Evolutionary conservation across 2,888 invertebrate species (phyloP).

Genomic region (Tineola bisselliella): DNA sequence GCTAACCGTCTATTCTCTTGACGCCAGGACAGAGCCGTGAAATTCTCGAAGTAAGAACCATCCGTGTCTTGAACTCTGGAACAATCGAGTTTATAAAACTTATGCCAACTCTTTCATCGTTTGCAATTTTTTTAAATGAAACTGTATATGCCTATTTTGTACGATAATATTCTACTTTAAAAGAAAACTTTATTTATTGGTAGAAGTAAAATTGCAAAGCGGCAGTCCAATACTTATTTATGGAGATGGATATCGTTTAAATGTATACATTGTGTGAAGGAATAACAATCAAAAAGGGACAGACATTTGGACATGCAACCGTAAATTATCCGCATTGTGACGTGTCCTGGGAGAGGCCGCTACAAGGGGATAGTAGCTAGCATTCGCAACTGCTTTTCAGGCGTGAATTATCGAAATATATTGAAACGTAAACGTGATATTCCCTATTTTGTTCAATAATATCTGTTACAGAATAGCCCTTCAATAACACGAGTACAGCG

Average conservation of each 20-base stretch:
- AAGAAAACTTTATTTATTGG: no score
- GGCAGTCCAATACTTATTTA: not conserved
- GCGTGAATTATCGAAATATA: no score
- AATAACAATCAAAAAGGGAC: not conserved
- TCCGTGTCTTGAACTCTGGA: slow-evolving; percentile 92
- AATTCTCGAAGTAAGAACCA: slow-evolving; percentile 93
- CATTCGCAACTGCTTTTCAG: not conserved
- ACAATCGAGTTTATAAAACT: not conserved
- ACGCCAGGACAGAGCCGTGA: slow-evolving; percentile 91
- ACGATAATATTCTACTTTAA: no score
- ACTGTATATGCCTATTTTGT: no score
- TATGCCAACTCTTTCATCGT: no score
- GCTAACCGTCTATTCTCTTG: slow-evolving; percentile 88
- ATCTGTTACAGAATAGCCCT: no score
- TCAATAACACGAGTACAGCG: no score
- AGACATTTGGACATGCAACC: not conserved
- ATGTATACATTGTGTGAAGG: not conserved
- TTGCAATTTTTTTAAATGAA: no score
- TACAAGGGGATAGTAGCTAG: not conserved
- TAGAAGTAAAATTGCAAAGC: no score
- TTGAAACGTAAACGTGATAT: no score
- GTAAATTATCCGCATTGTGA: not conserved
- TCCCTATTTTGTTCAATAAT: no score
- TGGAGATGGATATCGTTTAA: not conserved
- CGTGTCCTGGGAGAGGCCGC: not conserved